Conservation (phyloP, 2,797 vertebrate species). For the Sebastes miniatus region DNA sequence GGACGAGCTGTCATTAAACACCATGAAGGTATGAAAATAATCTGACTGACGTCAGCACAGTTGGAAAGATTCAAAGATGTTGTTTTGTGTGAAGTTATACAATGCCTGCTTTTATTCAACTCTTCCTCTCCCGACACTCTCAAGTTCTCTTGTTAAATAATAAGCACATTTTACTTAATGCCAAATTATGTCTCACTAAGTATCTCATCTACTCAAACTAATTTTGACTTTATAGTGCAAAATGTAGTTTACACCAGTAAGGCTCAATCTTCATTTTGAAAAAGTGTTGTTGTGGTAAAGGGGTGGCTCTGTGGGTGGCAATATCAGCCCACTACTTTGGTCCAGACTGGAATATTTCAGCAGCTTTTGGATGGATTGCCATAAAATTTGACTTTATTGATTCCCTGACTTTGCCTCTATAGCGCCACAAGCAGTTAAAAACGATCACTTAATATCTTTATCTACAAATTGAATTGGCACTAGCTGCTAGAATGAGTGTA, state of each 20-base stretch:
- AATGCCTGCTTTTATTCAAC: background rate
- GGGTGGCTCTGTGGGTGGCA: background rate
- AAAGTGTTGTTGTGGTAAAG: background rate
- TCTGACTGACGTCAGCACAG: background rate
- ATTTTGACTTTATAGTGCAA: background rate
- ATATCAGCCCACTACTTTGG: background rate
- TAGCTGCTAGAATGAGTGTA: background rate
- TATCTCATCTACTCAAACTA: background rate
- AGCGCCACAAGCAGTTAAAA: background rate
- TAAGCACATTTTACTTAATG: background rate
- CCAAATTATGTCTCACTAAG: background rate
- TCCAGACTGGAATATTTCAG: background rate
- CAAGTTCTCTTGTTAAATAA: background rate
- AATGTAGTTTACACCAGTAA: background rate
- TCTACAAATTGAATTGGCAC: background rate
- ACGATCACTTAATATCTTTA: background rate
- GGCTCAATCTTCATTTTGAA: background rate
- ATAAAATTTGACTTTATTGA: background rate
- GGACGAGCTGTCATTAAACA: slow-evolving; percentile 29
- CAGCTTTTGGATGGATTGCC: background rate
- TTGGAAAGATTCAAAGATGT: slow-evolving; percentile 2
- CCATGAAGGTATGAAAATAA: slow-evolving; percentile 2
- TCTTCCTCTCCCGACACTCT: background rate
- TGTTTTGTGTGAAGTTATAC: background rate
- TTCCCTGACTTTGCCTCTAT: background rate